Conservation (phyloP, 2,797 vertebrate species). For the Knipowitschia caucasica region DNA sequence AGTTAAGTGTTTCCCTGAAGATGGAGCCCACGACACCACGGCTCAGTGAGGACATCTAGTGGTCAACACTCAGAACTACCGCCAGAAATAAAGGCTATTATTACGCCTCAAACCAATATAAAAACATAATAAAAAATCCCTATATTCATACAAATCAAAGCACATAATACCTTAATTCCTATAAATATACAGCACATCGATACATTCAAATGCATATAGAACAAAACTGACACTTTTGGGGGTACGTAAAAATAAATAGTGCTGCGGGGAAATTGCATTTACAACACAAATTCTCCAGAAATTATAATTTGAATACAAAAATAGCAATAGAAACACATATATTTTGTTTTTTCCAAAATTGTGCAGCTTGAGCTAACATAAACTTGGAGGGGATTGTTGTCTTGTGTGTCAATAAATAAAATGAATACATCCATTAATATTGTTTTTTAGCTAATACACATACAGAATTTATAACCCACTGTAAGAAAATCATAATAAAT, state of each 20-base stretch:
- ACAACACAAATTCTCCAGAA: background rate
- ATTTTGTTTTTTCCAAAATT: too few species aligned
- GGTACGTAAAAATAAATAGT: background rate
- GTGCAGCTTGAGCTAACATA: background rate
- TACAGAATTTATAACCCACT: background rate
- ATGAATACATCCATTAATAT: too few species aligned
- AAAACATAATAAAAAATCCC: background rate
- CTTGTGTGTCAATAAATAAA: background rate
- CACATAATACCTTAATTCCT: background rate
- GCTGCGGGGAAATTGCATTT: too few species aligned
- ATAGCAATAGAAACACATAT: background rate
- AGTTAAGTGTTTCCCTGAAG: too few species aligned
- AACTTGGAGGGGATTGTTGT: background rate
- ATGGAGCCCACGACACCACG: background rate
- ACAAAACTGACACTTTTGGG: background rate
- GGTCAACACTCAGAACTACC: constrained; percentile 34
- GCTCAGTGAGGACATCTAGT: constrained; percentile 37
- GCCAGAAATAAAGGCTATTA: too few species aligned
- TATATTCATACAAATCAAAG: background rate
- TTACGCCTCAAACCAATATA: too few species aligned
- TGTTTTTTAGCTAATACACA: too few species aligned
- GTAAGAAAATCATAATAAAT: background rate
- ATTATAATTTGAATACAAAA: background rate
- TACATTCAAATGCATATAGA: background rate
- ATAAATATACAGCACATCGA: background rate